A percentile compares a stretch with the other conserved stretches of the same genome.
These are phyloP conservation scores for Anthopleura xanthogrammica DNA, from an alignment of 92 coral and sea anemone species.

Conservation along the genomic window DNA sequence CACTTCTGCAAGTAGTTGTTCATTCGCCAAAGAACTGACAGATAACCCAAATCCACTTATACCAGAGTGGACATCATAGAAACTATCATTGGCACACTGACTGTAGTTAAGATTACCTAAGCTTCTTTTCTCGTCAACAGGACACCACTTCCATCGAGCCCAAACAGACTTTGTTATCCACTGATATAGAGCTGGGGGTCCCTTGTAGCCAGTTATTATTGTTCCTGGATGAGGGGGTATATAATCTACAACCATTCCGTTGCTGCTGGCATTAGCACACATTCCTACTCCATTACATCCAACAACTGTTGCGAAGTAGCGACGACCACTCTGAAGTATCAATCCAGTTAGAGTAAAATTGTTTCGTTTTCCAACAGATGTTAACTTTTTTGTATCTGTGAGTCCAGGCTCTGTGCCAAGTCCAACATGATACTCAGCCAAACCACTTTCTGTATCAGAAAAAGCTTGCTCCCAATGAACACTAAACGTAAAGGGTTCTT, in stretches of 20 bases:
- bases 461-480: slow-evolving; percentile 97
- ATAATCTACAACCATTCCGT: slow-evolving; percentile 88
- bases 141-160: slow-evolving; percentile 99
- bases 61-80: slow-evolving; percentile 87
- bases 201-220: slow-evolving; percentile 73
- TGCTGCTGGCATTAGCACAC: slow-evolving; percentile 93
- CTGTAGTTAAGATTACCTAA: slow-evolving; percentile 26
- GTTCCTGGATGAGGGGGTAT: slow-evolving; percentile 86
- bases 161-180: slow-evolving; percentile 87
- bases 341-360: slow-evolving; percentile 58
- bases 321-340: slow-evolving; percentile 73
- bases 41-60: slow-evolving; percentile 74
- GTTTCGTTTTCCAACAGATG: slow-evolving; percentile 62
- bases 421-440: slow-evolving; percentile 80
- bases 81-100: slow-evolving; percentile 62
- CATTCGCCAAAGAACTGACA: slow-evolving; percentile 66
- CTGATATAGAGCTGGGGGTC: slow-evolving; percentile 77
- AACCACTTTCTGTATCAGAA: slow-evolving; percentile 84
- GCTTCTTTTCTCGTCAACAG: slow-evolving; percentile 60
- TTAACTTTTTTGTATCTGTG: slow-evolving; percentile 48
- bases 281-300: slow-evolving; percentile 93
- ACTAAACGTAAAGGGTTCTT: slow-evolving; percentile 70
- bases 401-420: slow-evolving; percentile 78
- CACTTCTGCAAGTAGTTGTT: slow-evolving; percentile 45
- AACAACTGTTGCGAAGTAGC: slow-evolving; percentile 73